These are phyloP conservation scores for Stegana nigrithorax DNA, from an alignment of 2,888 invertebrate species.

Conservation along the genomic window DNA sequence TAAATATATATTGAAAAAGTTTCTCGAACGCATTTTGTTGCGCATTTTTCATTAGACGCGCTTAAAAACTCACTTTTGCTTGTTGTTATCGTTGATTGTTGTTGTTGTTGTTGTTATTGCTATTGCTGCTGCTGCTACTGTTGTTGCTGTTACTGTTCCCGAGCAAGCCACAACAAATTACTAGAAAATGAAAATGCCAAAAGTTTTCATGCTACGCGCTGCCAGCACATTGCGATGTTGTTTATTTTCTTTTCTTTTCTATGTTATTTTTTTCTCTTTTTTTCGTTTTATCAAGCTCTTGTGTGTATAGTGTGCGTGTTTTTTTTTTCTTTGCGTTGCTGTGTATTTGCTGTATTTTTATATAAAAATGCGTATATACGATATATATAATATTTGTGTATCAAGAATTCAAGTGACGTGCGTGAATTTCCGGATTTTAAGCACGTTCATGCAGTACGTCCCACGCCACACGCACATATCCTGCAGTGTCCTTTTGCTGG, in stretches of 20 bases:
- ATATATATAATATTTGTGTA: conserved; percentile 15
- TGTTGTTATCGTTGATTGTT: background rate
- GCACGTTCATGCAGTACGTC: conserved; percentile 41
- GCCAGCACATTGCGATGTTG: too few relatives aligned
- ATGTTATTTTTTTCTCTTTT: too few relatives aligned
- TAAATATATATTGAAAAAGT: conserved; percentile 50
- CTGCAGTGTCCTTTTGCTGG: conserved; percentile 13
- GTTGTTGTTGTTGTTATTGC: background rate
- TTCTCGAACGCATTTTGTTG: conserved; percentile 20
- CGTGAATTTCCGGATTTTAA: conserved; percentile 49
- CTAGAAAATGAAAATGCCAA: conserved; percentile 13
- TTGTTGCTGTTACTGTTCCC: background rate
- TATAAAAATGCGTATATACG: too few relatives aligned
- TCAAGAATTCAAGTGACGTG: conserved; percentile 44
- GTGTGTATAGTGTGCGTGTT: too few relatives aligned
- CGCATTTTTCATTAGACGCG: conserved; percentile 14
- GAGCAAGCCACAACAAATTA: conserved; percentile 8
- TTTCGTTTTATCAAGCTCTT: too few relatives aligned
- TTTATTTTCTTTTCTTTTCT: too few relatives aligned
- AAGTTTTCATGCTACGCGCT: too few relatives aligned
- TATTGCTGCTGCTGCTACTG: too few relatives aligned
- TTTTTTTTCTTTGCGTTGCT: too few relatives aligned
- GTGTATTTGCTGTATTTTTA: too few relatives aligned
- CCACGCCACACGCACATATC: background rate
- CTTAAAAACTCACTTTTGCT: too few relatives aligned